Evolutionary conservation across 2,797 vertebrate genomes (phyloP).

Genomic region (Gila robusta): DNA sequence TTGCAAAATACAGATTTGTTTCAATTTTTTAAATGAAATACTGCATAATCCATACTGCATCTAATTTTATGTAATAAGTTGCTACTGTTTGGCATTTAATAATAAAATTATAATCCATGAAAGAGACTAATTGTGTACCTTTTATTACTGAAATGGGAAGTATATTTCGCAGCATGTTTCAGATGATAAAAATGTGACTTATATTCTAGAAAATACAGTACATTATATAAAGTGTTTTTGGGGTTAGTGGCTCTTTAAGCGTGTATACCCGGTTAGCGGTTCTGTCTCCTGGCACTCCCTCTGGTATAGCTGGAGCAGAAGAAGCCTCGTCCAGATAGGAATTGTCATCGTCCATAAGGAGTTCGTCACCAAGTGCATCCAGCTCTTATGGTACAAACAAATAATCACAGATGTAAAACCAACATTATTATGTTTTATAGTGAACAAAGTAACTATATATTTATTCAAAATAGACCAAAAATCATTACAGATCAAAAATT

Average conservation of each 20-base stretch:
- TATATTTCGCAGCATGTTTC: too few species aligned
- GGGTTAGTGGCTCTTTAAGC: neutral
- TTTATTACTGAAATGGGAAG: neutral
- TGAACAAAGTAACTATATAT: neutral
- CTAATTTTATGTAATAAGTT: neutral
- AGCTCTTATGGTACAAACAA: conserved; percentile 80
- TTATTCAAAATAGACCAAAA: neutral
- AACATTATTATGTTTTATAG: neutral
- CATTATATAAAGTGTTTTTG: neutral
- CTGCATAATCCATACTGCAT: too few species aligned
- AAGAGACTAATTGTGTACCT: neutral
- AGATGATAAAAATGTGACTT: neutral
- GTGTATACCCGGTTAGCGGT: conserved; percentile 87
- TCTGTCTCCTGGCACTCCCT: conserved; percentile 87
- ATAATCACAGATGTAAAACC: neutral
- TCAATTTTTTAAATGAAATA: too few species aligned
- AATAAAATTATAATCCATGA: neutral
- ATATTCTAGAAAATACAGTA: neutral
- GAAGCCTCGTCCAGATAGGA: conserved; percentile 96
- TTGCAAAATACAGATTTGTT: too few species aligned
- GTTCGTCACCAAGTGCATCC: conserved; percentile 93
- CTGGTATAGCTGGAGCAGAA: conserved; percentile 91
- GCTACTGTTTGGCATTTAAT: neutral
- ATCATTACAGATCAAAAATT: neutral
- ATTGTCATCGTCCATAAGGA: conserved; percentile 93